Conservation (phyloP, 2,113 vertebrate genomes). For the Sitta europaea region DNA sequence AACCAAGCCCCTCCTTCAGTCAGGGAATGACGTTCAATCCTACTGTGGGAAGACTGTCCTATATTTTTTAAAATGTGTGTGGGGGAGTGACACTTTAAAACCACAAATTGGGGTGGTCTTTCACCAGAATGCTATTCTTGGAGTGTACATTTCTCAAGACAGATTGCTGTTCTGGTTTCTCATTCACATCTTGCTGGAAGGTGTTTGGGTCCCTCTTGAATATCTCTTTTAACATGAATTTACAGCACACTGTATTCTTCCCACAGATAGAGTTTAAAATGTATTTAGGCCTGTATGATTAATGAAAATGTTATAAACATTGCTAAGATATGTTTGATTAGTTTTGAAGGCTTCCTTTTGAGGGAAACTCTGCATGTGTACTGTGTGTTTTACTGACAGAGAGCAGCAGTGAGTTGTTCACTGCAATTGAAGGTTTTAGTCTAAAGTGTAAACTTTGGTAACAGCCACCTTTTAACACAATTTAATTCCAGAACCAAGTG, state of each 20-base stretch:
- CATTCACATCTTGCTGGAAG: neutral
- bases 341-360: neutral
- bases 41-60: constrained; percentile 10
- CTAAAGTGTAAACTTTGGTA: neutral
- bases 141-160: neutral
- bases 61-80: neutral
- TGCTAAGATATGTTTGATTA: neutral
- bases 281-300: neutral
- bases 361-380: neutral
- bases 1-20: neutral
- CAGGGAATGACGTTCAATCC: neutral
- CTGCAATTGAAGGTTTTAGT: neutral
- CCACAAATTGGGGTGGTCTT: neutral
- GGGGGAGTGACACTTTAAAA: constrained; percentile 4
- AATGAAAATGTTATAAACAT: neutral
- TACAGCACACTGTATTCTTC: neutral
- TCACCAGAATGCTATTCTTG: constrained; percentile 1
- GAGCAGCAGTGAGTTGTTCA: neutral
- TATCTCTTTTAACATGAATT: neutral
- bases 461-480: neutral
- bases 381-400: neutral
- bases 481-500: neutral
- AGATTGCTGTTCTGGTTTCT: constrained; percentile 18
- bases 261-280: neutral
- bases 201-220: neutral